These are phyloP conservation scores for Patella ulyssiponensis DNA, from an alignment of 2,888 invertebrate species.

Conservation along the genomic window DNA sequence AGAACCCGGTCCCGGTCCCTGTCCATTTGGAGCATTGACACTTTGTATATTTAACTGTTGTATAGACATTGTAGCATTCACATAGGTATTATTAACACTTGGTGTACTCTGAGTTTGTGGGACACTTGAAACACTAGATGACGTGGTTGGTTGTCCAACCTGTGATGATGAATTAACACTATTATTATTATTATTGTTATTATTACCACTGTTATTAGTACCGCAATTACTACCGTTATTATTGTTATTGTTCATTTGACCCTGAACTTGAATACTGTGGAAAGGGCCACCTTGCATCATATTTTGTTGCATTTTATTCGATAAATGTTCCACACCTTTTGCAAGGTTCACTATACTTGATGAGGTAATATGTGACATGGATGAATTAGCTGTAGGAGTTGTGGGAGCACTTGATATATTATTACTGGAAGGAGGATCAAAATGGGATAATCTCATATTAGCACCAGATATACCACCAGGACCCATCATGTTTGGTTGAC, in stretches of 20 bases:
- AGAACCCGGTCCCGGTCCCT: conserved; percentile 35
- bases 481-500: conserved; percentile 42
- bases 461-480: conserved; percentile 60
- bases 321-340: conserved; percentile 71
- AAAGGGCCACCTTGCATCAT: conserved; percentile 73
- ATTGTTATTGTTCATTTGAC: conserved; percentile 44
- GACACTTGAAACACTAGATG: conserved; percentile 27
- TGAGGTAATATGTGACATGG: conserved; percentile 70
- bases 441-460: conserved; percentile 64
- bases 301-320: conserved; percentile 71
- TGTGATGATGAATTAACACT: conserved; percentile 25
- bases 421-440: conserved; percentile 54
- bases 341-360: conserved; percentile 71
- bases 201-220: background rate
- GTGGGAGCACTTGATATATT: conserved; percentile 49
- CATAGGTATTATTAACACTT: conserved; percentile 74
- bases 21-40: conserved; percentile 53
- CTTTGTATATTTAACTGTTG: conserved; percentile 75
- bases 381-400: conserved; percentile 54
- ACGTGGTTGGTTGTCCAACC: conserved; percentile 25
- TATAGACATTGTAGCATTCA: conserved; percentile 74
- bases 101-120: conserved; percentile 53
- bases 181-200: conserved; percentile 13
- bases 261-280: conserved; percentile 71
- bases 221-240: conserved; percentile 20